Percentiles rank a stretch among this genome's conserved stretches.
phyloP scores from a whole-genome alignment of 2,888 invertebrate species.

The Biston betularia region DNA sequence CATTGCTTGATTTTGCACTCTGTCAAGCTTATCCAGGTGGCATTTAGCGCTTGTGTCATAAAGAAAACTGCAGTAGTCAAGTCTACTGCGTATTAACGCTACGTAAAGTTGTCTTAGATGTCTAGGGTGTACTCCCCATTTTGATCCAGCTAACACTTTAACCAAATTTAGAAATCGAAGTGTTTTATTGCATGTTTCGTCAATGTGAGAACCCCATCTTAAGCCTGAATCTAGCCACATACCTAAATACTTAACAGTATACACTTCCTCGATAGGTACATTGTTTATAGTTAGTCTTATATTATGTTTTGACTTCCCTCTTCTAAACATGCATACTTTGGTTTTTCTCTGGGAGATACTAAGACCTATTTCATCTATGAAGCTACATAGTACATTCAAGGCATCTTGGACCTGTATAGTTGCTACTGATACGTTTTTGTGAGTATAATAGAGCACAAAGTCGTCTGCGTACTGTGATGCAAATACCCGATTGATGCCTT shows the following conservation, averaged over 20 bases:
- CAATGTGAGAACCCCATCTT: conserved; percentile 2
- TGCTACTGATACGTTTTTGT: no score
- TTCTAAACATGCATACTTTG: conserved; percentile 1
- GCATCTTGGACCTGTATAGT: no score
- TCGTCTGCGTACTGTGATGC: no score
- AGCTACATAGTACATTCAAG: no score
- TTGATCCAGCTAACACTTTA: conserved; percentile 1
- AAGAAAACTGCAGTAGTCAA: no score
- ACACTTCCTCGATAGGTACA: neutral
- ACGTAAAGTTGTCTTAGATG: conserved; percentile 4
- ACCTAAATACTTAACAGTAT: conserved; percentile 2
- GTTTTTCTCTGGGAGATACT: neutral
- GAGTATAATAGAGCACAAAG: no score
- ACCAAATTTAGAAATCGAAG: conserved; percentile 8
- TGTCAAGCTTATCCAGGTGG: no score
- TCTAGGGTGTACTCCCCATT: conserved; percentile 9
- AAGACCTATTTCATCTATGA: no score
- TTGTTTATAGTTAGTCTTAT: neutral
- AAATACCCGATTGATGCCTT: no score
- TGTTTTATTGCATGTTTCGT: conserved; percentile 7
- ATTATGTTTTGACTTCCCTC: neutral
- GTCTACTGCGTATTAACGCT: neutral
- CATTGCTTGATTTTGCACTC: no score
- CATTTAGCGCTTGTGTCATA: no score
- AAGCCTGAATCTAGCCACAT: neutral